Evolutionary conservation across 2,888 invertebrate genomes (phyloP), one percentile per base, ranked within the genome.

Genomic region (Pristionchus entomophagus): DNA sequence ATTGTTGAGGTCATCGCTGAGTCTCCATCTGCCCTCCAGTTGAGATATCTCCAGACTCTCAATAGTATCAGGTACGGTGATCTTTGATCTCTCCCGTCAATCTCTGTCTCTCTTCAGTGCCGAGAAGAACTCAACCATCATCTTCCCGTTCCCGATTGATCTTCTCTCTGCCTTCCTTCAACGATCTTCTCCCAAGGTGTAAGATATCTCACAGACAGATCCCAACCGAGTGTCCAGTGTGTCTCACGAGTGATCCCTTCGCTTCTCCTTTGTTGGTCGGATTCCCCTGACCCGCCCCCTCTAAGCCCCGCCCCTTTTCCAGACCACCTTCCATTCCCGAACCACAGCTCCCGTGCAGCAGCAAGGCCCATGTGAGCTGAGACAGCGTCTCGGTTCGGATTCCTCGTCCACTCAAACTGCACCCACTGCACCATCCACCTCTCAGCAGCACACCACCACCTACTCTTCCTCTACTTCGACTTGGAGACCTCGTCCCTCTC

Each of bases 1-100:
- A 77, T 12, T 45, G 32, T 26, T 95, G 49, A 96, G 83, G 90
- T 92, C 29, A 97, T 98, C 92, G 91, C 92, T 17, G 97, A 97
- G 93, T 97, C 97, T 85, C 97, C 98, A n/a, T 97, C 97, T 14
- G 98, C 99, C 35, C 95, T 98, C 38, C 98, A 98, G 94, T 95
- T 98, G 35, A 96, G 98, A 88, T 98, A 98, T 93, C 95, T 97
- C 62, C 96, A 98, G 96, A 98, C 98, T 0, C 95, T 98, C 93
- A 97, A 97, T 95, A 97, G 97, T 87, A 98, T 98, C 32, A 85
- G 86, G 88, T 87, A 69, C 5, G n/a, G n/a, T 19, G 38, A 56
- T 38, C 82, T 62, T 45, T 84, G 49, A 32, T 45, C 84, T 45
- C 8, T 45, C 49, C 29, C 4, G 26, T 59, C 5, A 41, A 41